Base-by-base conservation (phyloP, 2,888 invertebrate genomes). In the Melanostoma mellinum region DNA sequence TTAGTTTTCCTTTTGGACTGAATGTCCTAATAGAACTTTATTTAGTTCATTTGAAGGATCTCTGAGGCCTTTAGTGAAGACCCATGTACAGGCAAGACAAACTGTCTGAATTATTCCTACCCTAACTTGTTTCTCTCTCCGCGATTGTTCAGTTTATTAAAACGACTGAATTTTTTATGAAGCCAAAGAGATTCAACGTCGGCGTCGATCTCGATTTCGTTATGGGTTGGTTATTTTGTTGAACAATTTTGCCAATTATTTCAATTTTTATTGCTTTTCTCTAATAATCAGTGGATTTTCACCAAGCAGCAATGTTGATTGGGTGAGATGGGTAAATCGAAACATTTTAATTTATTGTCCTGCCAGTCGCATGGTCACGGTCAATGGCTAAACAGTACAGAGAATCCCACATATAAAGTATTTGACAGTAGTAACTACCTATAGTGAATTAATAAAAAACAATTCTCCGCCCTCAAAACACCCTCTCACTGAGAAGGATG, bases 11-110 rank as follows among this genome's bases (percentile, higher is more conserved):
- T 42, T 79, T 75, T 44, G 60, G n/a, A 30, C 61, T 50, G 36
- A 78, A 79, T 74, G 67, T 78, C 78, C 53, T 75, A 79, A 71
- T 67, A 79, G 73, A 79, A 84, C 74, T 84, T 79, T 84, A 71
- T 75, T 78, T 55, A 84, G 84, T 84, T 75, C 52, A 79, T 79
- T 75, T 71, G 69, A 53, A 71, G 38, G 78, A 84, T 84, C 78
- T 84, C 79, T 79, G 74, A 74, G 44, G 44, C 42, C 69, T 52
- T 55, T 53, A 72, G 55, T 73, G 46, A 50, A 69, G 44, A 20
- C 42, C 69, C 36, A 30, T 38, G 36, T 4, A 38, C n/a, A 38
- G 35, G 6, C 46, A 79, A 84, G 78, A 78, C 78, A 84, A 74
- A 84, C 74, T 78, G 84, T 78, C 84, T 78, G 56, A 20, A 20